Conservation (phyloP, 2,888 invertebrate species). For the Steromphala cineraria region DNA sequence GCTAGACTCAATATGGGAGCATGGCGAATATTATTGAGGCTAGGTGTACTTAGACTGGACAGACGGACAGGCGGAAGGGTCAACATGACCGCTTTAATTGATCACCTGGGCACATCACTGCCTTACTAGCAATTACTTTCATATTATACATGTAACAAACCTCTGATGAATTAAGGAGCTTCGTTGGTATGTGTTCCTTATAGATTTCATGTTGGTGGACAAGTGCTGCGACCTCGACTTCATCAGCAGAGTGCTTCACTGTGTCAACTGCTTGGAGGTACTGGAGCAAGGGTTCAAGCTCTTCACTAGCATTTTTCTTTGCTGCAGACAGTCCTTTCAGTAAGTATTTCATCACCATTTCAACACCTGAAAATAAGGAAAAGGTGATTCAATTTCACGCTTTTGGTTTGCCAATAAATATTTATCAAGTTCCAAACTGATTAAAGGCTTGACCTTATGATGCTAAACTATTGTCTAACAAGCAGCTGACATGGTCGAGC, state of each 20-base stretch:
- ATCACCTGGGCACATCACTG: too few species aligned
- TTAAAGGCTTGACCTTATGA: too few species aligned
- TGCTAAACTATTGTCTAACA: too few species aligned
- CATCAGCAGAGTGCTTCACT: constrained; percentile 63
- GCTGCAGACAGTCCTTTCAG: constrained; percentile 64
- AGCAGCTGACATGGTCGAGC: too few species aligned
- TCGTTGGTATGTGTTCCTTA: constrained; percentile 83
- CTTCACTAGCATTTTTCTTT: constrained; percentile 53
- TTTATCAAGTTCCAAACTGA: too few species aligned
- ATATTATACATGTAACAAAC: constrained; percentile 74
- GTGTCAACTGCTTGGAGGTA: constrained; percentile 70
- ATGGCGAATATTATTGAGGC: too few species aligned
- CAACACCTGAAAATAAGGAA: constrained; percentile 53
- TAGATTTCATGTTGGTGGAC: constrained; percentile 78
- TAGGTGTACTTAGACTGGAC: too few species aligned
- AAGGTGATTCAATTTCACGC: not conserved
- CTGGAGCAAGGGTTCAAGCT: constrained; percentile 50
- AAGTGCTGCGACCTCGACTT: constrained; percentile 60
- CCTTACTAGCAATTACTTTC: too few species aligned
- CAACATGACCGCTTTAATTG: too few species aligned
- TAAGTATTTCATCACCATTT: constrained; percentile 64
- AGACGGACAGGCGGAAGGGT: too few species aligned
- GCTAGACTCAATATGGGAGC: too few species aligned
- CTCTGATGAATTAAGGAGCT: constrained; percentile 81
- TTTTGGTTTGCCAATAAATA: not conserved